These are phyloP conservation scores for Melanerpes aurifrons DNA, from an alignment of 2,113 vertebrate species.

Conservation along the genomic window DNA sequence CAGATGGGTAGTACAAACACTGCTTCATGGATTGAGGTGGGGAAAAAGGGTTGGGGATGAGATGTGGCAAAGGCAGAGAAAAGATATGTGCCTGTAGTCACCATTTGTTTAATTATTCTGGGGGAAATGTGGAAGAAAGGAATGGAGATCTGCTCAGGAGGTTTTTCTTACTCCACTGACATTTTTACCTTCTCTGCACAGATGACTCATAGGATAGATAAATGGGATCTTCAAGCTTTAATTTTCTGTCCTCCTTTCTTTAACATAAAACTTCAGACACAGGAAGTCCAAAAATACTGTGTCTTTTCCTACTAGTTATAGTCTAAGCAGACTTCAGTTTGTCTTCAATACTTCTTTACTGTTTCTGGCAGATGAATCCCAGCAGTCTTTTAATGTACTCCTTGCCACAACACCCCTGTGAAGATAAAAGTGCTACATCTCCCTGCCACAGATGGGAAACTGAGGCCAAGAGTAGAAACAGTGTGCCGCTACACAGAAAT, in stretches of 20 bases:
- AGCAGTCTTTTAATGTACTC: slow-evolving; percentile 11
- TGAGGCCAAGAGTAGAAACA: background rate
- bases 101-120: background rate
- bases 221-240: background rate
- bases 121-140: background rate
- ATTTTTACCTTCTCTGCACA: background rate
- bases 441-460: background rate
- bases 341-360: background rate
- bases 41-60: background rate
- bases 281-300: background rate
- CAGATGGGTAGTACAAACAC: background rate
- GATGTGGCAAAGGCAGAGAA: background rate
- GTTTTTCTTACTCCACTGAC: background rate
- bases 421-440: background rate
- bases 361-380: slow-evolving; percentile 16
- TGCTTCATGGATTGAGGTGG: background rate
- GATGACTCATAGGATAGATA: background rate
- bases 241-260: background rate
- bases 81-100: background rate
- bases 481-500: background rate
- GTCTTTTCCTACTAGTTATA: slow-evolving; percentile 30
- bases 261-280: background rate
- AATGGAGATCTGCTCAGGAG: background rate
- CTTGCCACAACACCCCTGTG: background rate
- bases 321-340: slow-evolving; percentile 16